phyloP scores from a whole-genome alignment of 2,797 vertebrate genomes.

The Decapterus maruadsi region DNA sequence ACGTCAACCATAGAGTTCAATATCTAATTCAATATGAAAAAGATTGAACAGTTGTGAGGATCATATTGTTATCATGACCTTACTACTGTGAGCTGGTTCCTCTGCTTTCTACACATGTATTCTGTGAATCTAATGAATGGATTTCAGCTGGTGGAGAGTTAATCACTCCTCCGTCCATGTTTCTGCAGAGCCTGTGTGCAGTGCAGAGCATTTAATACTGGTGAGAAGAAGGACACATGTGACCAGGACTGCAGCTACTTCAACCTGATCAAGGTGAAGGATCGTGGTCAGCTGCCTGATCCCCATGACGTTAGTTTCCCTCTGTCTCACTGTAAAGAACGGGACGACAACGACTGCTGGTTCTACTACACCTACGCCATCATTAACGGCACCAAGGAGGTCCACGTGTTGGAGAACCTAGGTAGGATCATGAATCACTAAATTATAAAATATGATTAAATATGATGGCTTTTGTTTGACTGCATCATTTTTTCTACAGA shows the following conservation, averaged over 20 bases:
- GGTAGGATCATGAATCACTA: conserved; percentile 77
- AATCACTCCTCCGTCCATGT: not conserved
- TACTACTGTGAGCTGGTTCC: too few species aligned
- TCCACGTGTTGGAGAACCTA: conserved; percentile 88
- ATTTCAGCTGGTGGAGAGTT: not conserved
- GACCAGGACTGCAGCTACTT: conserved; percentile 88
- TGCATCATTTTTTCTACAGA: too few species aligned
- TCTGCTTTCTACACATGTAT: too few species aligned
- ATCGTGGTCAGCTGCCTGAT: conserved; percentile 89
- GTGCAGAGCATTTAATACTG: conserved; percentile 91
- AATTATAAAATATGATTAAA: not conserved
- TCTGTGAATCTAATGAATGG: not conserved
- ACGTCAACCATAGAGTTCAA: too few species aligned
- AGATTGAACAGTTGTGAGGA: too few species aligned
- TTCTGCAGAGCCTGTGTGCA: conserved; percentile 93
- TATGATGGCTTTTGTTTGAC: too few species aligned
- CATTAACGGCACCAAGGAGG: conserved; percentile 89
- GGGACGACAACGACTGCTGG: conserved; percentile 97
- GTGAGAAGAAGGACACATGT: conserved; percentile 92
- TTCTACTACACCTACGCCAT: conserved; percentile 96
- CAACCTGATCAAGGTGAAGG: conserved; percentile 86
- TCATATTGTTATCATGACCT: too few species aligned
- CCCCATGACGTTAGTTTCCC: conserved; percentile 88
- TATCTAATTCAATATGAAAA: too few species aligned
- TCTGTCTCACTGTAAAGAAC: conserved; percentile 94